Base-by-base conservation (phyloP, 1,140 invertebrate species). In the Drosophila virilis region DNA sequence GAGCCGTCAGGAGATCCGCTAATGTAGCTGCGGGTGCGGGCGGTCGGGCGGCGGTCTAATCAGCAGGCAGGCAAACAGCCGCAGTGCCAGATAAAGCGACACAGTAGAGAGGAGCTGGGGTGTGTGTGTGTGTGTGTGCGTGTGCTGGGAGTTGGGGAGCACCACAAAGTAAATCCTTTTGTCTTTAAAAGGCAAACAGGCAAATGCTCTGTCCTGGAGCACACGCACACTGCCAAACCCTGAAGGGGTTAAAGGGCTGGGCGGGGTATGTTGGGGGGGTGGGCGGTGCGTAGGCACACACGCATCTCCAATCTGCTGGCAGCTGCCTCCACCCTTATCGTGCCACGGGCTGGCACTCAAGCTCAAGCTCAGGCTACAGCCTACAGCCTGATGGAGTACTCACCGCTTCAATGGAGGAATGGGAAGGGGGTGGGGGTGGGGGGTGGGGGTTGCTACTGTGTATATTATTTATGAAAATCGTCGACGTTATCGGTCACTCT, bases 391-490 rank as follows among this genome's bases (percentile, higher is more conserved):
- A 74, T 77, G 65, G 51, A 78, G 68, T 72, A 61, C 50, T 68
- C 64, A 54, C 8, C 57, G 61, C 52, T 48, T 55, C 10, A 8
- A 13, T 22, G 6, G 38, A 28, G n/a, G 64, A n/a, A n/a, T 10
- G 13, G 15, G 35, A 9, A n/a, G 43, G 9, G 28, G 33, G 54
- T 28, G n/a, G 42, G 22, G 54, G 45, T 2, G 10, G 43, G 73
- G 59, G 52, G 10, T 13, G 28, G 10, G 17, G 17, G 57, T 45
- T 33, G 22, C 13, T 35, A 38, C 35, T 72, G 61, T 66, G 64
- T 89, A 64, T 91, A 91, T 91, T 91, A 91, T 91, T 91, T 91
- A 91, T 91, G 90, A 91, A 91, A 91, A 90, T 91, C 90, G 85
- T 91, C 83, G 86, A 83, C 90, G 83, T 91, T 90, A 91, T 91